A percentile compares a stretch with the other conserved stretches of the same genome.
Conservation (phyloP, 2,888 invertebrate genomes). For the Lasioglossum oenotherae region DNA sequence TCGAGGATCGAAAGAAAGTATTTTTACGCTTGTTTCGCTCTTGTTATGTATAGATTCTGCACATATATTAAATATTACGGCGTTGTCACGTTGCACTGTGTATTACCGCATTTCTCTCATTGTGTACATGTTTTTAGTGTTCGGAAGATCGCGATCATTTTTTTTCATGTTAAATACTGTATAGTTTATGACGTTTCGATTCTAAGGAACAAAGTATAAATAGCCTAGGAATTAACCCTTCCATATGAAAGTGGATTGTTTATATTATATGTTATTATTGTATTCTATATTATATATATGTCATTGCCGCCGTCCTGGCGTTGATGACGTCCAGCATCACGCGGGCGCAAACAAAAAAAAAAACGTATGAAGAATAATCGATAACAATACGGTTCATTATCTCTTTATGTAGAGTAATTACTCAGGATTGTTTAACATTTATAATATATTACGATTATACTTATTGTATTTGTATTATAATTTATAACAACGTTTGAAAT, state of each 20-base stretch:
- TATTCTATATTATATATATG: constrained; percentile 77
- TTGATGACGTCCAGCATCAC: constrained; percentile 44
- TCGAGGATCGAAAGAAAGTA: constrained; percentile 42
- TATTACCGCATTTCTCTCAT: constrained; percentile 72
- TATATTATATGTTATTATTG: constrained; percentile 77
- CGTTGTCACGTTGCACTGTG: constrained; percentile 73
- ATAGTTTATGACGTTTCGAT: constrained; percentile 80
- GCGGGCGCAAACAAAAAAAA: constrained; percentile 29
- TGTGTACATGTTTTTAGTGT: constrained; percentile 72
- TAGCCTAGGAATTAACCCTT: constrained; percentile 72
- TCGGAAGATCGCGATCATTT: constrained; percentile 74
- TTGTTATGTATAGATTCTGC: constrained; percentile 81
- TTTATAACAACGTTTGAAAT: constrained; percentile 83
- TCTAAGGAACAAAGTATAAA: constrained; percentile 72
- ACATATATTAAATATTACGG: constrained; percentile 68
- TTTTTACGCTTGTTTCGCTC: constrained; percentile 74
- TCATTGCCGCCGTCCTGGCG: constrained; percentile 73
- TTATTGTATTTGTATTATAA: constrained; percentile 83
- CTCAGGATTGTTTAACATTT: constrained; percentile 83
- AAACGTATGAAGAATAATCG: constrained; percentile 45
- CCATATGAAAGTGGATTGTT: constrained; percentile 77
- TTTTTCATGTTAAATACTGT: constrained; percentile 80
- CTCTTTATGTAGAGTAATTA: constrained; percentile 82
- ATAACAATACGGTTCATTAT: constrained; percentile 73
- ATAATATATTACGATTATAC: constrained; percentile 81